Evolutionary conservation across 2,113 vertebrate species (phyloP).

Genomic region (Sander vitreus): DNA sequence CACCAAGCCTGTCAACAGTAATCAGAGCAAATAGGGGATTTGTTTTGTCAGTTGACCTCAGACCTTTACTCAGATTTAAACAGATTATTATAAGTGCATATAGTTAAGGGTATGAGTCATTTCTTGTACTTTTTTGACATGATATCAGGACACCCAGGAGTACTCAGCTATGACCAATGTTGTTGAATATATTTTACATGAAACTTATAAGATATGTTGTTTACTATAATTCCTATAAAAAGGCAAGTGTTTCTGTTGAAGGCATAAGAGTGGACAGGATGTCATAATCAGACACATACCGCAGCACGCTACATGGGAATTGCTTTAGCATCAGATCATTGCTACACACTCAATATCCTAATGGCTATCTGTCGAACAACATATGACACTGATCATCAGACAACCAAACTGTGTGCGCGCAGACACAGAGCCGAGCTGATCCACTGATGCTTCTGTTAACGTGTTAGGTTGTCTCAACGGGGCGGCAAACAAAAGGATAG

Average conservation of each 20-base stretch:
- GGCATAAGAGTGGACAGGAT: not conserved
- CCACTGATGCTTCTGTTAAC: conserved; percentile 70
- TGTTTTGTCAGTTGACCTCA: conserved; percentile 36
- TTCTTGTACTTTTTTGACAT: not conserved
- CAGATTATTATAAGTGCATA: not conserved
- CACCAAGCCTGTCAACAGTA: conserved; percentile 54
- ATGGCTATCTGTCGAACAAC: conserved; percentile 35
- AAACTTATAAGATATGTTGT: not conserved
- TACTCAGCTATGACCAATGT: not conserved
- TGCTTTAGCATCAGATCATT: conserved; percentile 39
- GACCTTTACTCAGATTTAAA: conserved; percentile 40
- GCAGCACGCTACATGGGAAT: conserved; percentile 16
- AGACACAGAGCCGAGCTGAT: conserved; percentile 12
- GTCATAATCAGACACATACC: not conserved
- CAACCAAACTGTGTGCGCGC: conserved; percentile 7
- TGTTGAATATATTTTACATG: not conserved
- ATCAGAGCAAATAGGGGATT: conserved; percentile 36
- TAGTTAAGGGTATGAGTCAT: not conserved
- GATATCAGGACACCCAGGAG: not conserved
- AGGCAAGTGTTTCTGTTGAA: conserved; percentile 4
- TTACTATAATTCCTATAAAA: not conserved
- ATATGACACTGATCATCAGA: conserved; percentile 30
- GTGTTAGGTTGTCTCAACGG: conserved; percentile 74
- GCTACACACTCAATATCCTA: conserved; percentile 23
- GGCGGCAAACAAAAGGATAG: conserved; percentile 78